phyloP scores from a whole-genome alignment of 2,113 vertebrate species.

The Lagenorhynchus albirostris region DNA sequence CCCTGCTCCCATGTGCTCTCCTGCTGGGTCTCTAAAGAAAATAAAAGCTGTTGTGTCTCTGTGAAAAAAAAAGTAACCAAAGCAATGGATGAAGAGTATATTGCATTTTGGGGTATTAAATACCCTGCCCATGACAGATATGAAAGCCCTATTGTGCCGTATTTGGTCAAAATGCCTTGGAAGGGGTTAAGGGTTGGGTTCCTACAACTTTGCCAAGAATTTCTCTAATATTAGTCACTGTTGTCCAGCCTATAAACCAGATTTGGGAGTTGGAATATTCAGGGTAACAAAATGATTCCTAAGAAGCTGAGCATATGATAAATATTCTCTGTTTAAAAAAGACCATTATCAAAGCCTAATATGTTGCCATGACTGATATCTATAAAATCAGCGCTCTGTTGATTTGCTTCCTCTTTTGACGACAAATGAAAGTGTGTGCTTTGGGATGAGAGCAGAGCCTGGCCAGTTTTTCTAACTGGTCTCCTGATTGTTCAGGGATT shows the following conservation, averaged over 20 bases:
- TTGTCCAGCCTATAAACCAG: not conserved
- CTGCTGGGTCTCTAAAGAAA: not conserved
- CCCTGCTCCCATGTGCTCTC: not conserved
- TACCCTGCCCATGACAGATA: not conserved
- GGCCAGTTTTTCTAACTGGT: conserved; percentile 65
- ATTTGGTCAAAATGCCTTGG: not conserved
- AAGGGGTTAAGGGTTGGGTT: not conserved
- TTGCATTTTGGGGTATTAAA: not conserved
- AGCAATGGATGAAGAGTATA: not conserved
- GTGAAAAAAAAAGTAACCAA: not conserved
- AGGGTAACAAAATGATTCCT: not conserved
- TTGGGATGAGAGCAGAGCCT: conserved; percentile 49
- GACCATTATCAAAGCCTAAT: conserved; percentile 33
- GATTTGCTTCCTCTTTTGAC: conserved; percentile 53
- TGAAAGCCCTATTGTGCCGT: not conserved
- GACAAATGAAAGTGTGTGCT: conserved; percentile 53
- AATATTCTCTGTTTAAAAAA: conserved; percentile 57
- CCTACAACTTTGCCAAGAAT: not conserved
- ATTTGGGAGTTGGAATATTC: not conserved
- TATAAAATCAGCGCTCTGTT: conserved; percentile 16
- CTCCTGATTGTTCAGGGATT: conserved; percentile 73
- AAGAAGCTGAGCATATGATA: not conserved
- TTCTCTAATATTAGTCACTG: not conserved
- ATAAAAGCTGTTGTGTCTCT: not conserved
- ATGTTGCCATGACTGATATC: conserved; percentile 18